Base-by-base conservation (phyloP, 2,797 vertebrate genomes). In the Coregonus sp. region DNA sequence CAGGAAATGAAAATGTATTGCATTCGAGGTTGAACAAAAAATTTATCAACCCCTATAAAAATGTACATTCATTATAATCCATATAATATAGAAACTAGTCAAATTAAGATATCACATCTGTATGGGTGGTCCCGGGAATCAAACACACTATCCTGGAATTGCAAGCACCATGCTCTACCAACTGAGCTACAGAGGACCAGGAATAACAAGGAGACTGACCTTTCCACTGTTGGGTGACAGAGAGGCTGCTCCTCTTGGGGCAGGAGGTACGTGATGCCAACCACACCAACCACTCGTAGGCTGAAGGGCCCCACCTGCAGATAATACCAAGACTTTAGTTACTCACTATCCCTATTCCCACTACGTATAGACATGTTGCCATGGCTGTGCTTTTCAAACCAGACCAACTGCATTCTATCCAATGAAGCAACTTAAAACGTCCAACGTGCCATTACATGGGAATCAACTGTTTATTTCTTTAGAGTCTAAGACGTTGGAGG, bases 211-310 rank as follows among this genome's bases (percentile, higher is more conserved):
- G 35, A 33, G 31, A 33, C 92, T 86, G 90, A 98, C 98, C 98
- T 96, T 90, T 99, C 98, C 82, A 99, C 98, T 1, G 96, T 96
- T 0, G 97, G 95, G 78, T 99, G 97, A 92, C 97, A 97, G 81
- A 99, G 94, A 47, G 98, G 98, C 80, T 96, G 91, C 80, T 99
- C 98, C 73, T 99, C 97, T 91, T 99, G 98, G 81, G 98, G 98
- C 88, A 99, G 92, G 88, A 99, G 93, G 92, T 99, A 99, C 0
- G 97, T 98, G 84, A 99, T 99, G 29, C 98, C 98, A 84, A 98
- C 97, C 14, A 98, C 98, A 35, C 97, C 98, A 51, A 99, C 98
- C 88, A 99, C 98, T 51, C 98, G 95, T 75, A 99, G 91, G 86
- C 97, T 99, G 91, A 99, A 99, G 0, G 98, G 98, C 84, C 97